Base-by-base conservation (phyloP, 2,113 vertebrate species). In the Cricetomys ansorgei region DNA sequence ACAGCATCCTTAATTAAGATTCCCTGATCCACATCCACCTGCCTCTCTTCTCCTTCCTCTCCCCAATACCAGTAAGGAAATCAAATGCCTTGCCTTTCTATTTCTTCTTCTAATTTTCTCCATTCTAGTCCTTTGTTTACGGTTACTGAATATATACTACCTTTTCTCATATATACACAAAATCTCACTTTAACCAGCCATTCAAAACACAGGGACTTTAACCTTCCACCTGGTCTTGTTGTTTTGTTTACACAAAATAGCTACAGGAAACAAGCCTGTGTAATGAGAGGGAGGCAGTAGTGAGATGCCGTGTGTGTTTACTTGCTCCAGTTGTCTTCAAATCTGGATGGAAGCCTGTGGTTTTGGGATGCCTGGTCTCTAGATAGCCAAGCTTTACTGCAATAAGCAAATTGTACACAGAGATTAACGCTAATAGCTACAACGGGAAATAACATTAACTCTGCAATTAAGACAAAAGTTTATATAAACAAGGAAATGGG, bases 331-430 rank as follows among this genome's bases (percentile, higher is more conserved):
- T 93, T 93, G 89, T 88, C 70, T 96, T 92, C 70, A 91, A 25
- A 96, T 92, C 89, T 97, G 97, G 88, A 95, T 53, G 21, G 89
- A 94, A 95, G 96, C 88, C 94, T 96, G 55, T 70, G 55, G 16
- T 94, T 95, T 94, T 90, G 95, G 94, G 92, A 95, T 90, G 90
- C 88, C 90, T 97, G 92, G 88, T 95, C 85, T 97, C 96, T 96
- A 97, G 96, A 98, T 34, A 98, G 90, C 67, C 81, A 95, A 95
- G 96, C 92, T 96, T 98, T 97, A 96, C 92, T 92, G 62, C 75
- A 85, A 96, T 97, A 97, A 97, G 85, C 59, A 95, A 97, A 94
- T 92, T 97, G 94, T 94, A 92, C 96, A 95, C 70, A 95, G 85
- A 97, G 88, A 97, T 95, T 92, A 97, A 92, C 67, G 0, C 90